A percentile compares a stretch with the other conserved stretches of the same genome.
Evolutionary conservation across 2,888 invertebrate genomes (phyloP).

Genomic region (Spilarctia lutea): DNA sequence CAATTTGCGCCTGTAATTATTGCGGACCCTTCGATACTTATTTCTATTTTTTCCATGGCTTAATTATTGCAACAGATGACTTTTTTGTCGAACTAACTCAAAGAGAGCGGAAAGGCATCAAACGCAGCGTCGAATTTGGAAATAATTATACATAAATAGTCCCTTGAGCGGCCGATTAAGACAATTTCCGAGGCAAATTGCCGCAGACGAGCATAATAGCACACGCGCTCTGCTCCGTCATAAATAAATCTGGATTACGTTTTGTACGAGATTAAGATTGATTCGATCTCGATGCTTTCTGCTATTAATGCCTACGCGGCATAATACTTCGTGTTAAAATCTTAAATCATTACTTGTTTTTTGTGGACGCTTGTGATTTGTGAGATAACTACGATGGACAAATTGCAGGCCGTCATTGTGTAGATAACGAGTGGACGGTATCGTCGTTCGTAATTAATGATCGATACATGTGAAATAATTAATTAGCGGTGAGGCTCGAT

Average conservation of each 20-base stretch:
- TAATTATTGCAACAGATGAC: slow-evolving; percentile 87
- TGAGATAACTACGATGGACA: slow-evolving; percentile 84
- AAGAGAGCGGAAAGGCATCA: slow-evolving; percentile 87
- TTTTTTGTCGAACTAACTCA: slow-evolving; percentile 86
- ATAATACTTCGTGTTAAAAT: slow-evolving; percentile 82
- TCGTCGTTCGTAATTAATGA: slow-evolving; percentile 82
- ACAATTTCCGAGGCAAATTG: slow-evolving; percentile 87
- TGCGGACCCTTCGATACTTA: slow-evolving; percentile 87
- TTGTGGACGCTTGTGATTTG: slow-evolving; percentile 76
- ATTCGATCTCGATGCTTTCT: slow-evolving; percentile 85
- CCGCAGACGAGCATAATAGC: slow-evolving; percentile 87
- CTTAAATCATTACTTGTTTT: slow-evolving; percentile 81
- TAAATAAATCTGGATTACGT: slow-evolving; percentile 87
- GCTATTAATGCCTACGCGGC: slow-evolving; percentile 80
- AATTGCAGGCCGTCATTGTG: slow-evolving; percentile 83
- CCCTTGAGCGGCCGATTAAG: slow-evolving; percentile 87
- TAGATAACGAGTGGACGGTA: slow-evolving; percentile 79
- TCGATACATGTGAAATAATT: slow-evolving; percentile 86
- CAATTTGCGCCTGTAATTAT: slow-evolving; percentile 86
- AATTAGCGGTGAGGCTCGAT: slow-evolving; percentile 79
- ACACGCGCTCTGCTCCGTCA: slow-evolving; percentile 83
- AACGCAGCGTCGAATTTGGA: slow-evolving; percentile 86
- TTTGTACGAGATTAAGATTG: slow-evolving; percentile 86
- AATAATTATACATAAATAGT: slow-evolving; percentile 87
- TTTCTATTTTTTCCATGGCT: slow-evolving; percentile 83